phyloP scores from a whole-genome alignment of 2,888 invertebrate genomes.

The Tethea ocularis region DNA sequence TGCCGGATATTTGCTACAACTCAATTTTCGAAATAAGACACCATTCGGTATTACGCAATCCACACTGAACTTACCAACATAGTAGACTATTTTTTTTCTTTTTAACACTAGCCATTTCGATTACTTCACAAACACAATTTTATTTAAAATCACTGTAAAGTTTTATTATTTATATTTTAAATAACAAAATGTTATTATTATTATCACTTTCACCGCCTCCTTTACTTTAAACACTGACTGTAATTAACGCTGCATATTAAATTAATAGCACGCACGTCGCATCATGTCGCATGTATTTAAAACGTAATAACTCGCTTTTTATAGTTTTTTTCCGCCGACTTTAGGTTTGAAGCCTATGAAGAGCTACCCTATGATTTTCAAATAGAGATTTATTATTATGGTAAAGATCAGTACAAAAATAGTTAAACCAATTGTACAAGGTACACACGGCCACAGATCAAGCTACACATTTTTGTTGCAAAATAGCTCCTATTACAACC shows the following conservation, averaged over 20 bases:
- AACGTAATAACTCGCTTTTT: background rate
- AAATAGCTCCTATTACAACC: too few relatives aligned
- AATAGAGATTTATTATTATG: background rate
- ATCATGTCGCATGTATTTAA: background rate
- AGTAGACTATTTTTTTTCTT: constrained; percentile 42
- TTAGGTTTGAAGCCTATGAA: too few relatives aligned
- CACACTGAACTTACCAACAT: constrained; percentile 59
- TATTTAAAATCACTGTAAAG: background rate
- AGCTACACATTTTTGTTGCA: too few relatives aligned
- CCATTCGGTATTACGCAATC: background rate
- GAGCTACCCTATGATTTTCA: background rate
- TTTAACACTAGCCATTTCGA: constrained; percentile 49
- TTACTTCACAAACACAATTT: constrained; percentile 8
- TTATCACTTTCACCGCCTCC: background rate
- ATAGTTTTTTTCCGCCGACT: background rate
- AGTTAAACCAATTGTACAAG: too few relatives aligned
- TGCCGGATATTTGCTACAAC: too few relatives aligned
- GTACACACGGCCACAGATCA: too few relatives aligned
- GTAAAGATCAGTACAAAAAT: too few relatives aligned
- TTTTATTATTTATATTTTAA: background rate
- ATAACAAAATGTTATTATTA: background rate
- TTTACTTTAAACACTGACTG: background rate
- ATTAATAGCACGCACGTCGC: background rate
- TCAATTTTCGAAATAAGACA: background rate
- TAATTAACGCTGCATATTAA: background rate